phyloP scores from a whole-genome alignment of 2,113 vertebrate genomes.

The Ploceus nigricollis region DNA sequence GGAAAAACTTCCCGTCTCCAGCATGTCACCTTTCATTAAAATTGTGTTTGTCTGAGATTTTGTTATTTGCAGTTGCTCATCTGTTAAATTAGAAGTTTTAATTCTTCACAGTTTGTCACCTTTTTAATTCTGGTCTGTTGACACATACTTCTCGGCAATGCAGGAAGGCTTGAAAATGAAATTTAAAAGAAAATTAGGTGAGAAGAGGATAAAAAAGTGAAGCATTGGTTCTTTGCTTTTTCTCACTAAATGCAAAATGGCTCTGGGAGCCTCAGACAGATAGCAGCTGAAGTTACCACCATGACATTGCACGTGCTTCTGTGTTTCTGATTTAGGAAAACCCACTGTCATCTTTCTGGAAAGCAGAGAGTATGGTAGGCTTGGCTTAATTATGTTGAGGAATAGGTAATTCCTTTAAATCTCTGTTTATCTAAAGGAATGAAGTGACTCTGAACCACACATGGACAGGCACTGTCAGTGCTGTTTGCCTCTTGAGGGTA shows the following conservation, averaged over 20 bases:
- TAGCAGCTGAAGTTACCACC: background rate
- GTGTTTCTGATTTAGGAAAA: background rate
- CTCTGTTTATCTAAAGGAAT: background rate
- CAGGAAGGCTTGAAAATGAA: conserved; percentile 56
- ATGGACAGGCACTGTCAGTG: background rate
- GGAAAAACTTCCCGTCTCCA: conserved; percentile 34
- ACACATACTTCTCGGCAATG: conserved; percentile 50
- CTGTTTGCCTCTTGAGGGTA: background rate
- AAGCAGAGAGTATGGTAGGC: background rate
- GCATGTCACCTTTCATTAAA: conserved; percentile 75
- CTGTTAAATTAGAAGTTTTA: conserved; percentile 79
- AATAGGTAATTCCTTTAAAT: background rate
- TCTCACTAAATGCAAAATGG: background rate
- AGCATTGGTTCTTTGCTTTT: background rate
- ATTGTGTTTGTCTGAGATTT: conserved; percentile 71
- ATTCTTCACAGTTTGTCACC: conserved; percentile 78
- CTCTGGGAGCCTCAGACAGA: background rate
- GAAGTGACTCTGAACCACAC: background rate
- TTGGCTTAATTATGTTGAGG: background rate
- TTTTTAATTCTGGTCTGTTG: conserved; percentile 72
- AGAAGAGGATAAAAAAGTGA: background rate
- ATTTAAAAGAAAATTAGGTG: conserved; percentile 67
- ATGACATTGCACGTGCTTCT: background rate
- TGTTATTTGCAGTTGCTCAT: conserved; percentile 75
- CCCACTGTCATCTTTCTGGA: background rate